These are phyloP conservation scores for Pangasius larnaudii DNA, from an alignment of 2,797 vertebrate species.

Conservation along the genomic window DNA sequence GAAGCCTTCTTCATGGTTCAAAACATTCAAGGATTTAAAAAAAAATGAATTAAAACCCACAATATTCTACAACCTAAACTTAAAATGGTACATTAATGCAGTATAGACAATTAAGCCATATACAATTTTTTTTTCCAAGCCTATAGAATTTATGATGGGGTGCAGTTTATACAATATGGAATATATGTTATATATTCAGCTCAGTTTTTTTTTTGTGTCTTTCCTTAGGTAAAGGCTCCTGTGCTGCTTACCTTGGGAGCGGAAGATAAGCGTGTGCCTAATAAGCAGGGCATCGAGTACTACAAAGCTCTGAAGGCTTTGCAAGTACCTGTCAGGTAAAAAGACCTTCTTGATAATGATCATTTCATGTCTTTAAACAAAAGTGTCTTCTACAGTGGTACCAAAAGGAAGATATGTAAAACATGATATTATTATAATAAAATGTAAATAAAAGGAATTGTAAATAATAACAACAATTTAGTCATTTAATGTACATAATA, in stretches of 20 bases:
- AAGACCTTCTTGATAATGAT: neutral
- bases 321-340: slow-evolving; percentile 86
- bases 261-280: slow-evolving; percentile 90
- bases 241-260: slow-evolving; percentile 90
- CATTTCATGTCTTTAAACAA: neutral
- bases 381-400: neutral
- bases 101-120: neutral
- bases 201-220: neutral
- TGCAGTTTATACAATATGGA: neutral
- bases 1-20: neutral
- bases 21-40: neutral
- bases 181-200: neutral
- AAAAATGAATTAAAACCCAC: neutral
- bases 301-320: slow-evolving; percentile 87
- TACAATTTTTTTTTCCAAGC: neutral
- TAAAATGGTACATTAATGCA: neutral
- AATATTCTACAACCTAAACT: neutral
- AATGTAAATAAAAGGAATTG: neutral
- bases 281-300: slow-evolving; percentile 91
- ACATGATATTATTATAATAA: neutral
- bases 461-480: neutral
- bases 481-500: neutral
- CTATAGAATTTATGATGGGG: neutral
- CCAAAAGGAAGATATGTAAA: neutral
- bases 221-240: slow-evolving; percentile 84